Evolutionary conservation across 1,140 invertebrate genomes (phyloP).

Genomic region (Tetramorium parvispinum): DNA sequence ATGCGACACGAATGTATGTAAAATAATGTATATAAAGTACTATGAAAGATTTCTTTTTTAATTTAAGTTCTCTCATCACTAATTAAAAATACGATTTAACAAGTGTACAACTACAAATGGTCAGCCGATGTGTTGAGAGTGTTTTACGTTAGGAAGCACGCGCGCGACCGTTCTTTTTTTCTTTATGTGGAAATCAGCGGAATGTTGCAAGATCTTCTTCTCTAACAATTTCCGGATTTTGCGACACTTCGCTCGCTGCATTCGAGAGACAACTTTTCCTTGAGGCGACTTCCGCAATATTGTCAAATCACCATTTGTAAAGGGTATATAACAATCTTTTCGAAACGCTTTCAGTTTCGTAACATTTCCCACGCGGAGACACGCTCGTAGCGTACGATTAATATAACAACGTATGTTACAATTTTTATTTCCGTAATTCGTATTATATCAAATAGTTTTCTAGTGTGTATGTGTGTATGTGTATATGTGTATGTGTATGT

Average conservation of each 20-base stretch:
- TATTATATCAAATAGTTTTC: constrained; percentile 69
- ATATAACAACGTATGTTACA: constrained; percentile 66
- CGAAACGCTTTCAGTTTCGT: constrained; percentile 48
- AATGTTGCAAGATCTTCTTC: constrained; percentile 67
- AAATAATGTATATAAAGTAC: constrained; percentile 68
- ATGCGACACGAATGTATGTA: constrained; percentile 63
- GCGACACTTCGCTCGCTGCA: constrained; percentile 44
- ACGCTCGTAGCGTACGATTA: constrained; percentile 50
- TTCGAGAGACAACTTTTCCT: constrained; percentile 39
- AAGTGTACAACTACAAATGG: constrained; percentile 75
- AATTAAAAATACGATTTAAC: constrained; percentile 72
- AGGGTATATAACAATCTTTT: constrained; percentile 54
- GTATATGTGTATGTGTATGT: not conserved
- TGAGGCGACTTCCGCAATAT: constrained; percentile 54
- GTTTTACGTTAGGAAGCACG: constrained; percentile 72
- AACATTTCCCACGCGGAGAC: constrained; percentile 47
- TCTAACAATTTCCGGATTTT: constrained; percentile 45
- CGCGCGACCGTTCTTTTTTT: constrained; percentile 43
- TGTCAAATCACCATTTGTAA: constrained; percentile 61
- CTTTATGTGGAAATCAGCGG: constrained; percentile 73
- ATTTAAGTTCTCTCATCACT: constrained; percentile 76
- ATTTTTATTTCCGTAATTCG: constrained; percentile 56
- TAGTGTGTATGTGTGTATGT: not conserved
- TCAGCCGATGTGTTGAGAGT: constrained; percentile 77
- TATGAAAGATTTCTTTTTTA: constrained; percentile 69